phyloP scores from a whole-genome alignment of 2,113 vertebrate genomes.

The Phasianus colchicus region DNA sequence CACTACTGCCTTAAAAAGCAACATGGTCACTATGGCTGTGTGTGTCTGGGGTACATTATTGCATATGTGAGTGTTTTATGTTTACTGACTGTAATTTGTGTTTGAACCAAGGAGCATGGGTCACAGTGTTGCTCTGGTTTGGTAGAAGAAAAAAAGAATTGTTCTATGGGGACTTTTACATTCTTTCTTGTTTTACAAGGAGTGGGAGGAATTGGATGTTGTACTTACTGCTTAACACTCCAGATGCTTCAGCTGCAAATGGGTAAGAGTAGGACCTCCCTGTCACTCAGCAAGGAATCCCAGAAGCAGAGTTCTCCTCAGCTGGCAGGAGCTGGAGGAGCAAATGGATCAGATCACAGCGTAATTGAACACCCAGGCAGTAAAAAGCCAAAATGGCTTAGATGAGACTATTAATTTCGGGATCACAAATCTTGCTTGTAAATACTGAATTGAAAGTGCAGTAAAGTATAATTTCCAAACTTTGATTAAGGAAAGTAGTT shows the following conservation, averaged over 20 bases:
- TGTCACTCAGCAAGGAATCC: conserved; percentile 41
- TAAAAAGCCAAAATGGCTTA: conserved; percentile 33
- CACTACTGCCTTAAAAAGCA: not conserved
- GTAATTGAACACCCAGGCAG: conserved; percentile 43
- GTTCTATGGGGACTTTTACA: not conserved
- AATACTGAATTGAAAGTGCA: not conserved
- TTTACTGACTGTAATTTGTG: not conserved
- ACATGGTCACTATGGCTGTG: rapidly evolving
- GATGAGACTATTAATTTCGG: conserved; percentile 45
- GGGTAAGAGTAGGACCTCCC: not conserved
- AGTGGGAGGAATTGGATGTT: not conserved
- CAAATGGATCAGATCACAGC: conserved; percentile 15
- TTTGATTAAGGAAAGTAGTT: conserved; percentile 36
- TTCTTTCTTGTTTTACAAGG: not conserved
- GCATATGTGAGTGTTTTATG: not conserved
- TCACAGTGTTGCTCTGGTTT: not conserved
- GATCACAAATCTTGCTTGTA: conserved; percentile 32
- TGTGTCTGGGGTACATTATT: not conserved
- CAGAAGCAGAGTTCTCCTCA: conserved; percentile 20
- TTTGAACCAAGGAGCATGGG: not conserved
- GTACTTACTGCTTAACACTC: conserved; percentile 33
- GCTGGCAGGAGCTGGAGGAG: not conserved
- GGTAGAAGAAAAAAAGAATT: not conserved
- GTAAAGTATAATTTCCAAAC: conserved; percentile 11
- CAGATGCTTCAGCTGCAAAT: not conserved